Percentiles rank a stretch among this genome's conserved stretches.
Evolutionary conservation across 1,140 invertebrate species (phyloP).

Genomic region (Hypsibius dujardini): DNA sequence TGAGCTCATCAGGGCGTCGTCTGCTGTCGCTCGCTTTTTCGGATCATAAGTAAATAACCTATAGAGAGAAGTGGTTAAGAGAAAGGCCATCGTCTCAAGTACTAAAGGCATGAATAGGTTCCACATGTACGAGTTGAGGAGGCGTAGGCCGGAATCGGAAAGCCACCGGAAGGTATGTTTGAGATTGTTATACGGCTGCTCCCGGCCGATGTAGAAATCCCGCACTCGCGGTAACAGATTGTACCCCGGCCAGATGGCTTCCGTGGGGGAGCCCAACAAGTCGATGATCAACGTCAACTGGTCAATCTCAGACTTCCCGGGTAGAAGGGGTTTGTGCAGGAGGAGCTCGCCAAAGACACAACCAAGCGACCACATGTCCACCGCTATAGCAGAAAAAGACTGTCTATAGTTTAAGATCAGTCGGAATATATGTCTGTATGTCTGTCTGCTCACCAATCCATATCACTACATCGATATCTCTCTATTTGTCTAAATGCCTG

Average conservation of each 20-base stretch:
- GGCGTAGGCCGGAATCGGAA: slow-evolving; percentile 63
- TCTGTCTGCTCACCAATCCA: too few species aligned
- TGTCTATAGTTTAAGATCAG: too few species aligned
- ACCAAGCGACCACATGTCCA: slow-evolving; percentile 91
- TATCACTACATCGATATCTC: too few species aligned
- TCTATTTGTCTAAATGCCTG: too few species aligned
- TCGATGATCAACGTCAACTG: slow-evolving; percentile 86
- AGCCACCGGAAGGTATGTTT: slow-evolving; percentile 79
- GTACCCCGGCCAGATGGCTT: slow-evolving; percentile 87
- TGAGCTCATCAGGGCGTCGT: slow-evolving; percentile 77
- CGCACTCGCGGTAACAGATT: slow-evolving; percentile 39
- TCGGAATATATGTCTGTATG: too few species aligned
- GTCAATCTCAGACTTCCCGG: slow-evolving; percentile 70
- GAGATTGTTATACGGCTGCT: slow-evolving; percentile 88
- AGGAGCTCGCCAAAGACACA: slow-evolving; percentile 49
- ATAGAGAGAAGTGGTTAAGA: too few species aligned
- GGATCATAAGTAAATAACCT: slow-evolving; percentile 87
- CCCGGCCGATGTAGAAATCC: slow-evolving; percentile 26
- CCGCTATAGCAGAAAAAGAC: slow-evolving; percentile 35
- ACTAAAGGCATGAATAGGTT: too few species aligned
- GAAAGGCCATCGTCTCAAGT: too few species aligned
- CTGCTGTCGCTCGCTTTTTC: slow-evolving; percentile 66
- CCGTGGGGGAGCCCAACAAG: slow-evolving; percentile 79
- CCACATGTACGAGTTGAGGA: slow-evolving; percentile 54
- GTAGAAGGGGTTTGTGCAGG: slow-evolving; percentile 72